Conservation (phyloP, 1,140 invertebrate species). For the Trichonephila clavata region DNA sequence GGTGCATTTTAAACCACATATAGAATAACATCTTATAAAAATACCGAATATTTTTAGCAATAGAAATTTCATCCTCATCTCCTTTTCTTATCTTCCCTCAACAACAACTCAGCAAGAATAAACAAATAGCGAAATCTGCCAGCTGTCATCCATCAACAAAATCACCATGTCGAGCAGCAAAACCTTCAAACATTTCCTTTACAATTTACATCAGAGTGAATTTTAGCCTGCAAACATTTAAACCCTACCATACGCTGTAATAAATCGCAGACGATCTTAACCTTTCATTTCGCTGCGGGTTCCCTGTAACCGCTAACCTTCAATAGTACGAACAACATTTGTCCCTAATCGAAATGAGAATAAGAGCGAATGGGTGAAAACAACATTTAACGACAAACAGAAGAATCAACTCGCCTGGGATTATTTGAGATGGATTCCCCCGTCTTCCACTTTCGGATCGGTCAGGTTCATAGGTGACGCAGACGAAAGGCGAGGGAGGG, state of each 20-base stretch:
- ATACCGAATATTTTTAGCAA: too few species aligned
- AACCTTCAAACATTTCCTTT: not conserved
- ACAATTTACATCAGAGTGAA: not conserved
- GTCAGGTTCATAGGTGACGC: conserved; percentile 53
- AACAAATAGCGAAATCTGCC: not conserved
- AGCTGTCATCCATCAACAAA: not conserved
- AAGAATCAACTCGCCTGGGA: conserved; percentile 54
- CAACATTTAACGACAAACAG: conserved; percentile 20
- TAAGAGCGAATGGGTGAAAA: not conserved
- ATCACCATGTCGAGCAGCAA: not conserved
- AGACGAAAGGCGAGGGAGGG: not conserved
- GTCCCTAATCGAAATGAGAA: not conserved
- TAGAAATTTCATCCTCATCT: too few species aligned
- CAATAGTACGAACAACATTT: conserved; percentile 35
- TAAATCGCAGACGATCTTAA: conserved; percentile 42
- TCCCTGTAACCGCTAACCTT: conserved; percentile 69
- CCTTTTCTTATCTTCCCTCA: too few species aligned
- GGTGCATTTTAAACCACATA: too few species aligned
- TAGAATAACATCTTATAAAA: too few species aligned
- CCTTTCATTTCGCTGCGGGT: conserved; percentile 55
- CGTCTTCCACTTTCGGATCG: conserved; percentile 39
- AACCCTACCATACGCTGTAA: conserved; percentile 40
- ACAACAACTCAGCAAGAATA: too few species aligned
- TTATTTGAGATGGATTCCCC: conserved; percentile 38
- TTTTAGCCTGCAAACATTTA: not conserved